Base-by-base conservation (phyloP, 2,888 invertebrate genomes). In the Dione juno region DNA sequence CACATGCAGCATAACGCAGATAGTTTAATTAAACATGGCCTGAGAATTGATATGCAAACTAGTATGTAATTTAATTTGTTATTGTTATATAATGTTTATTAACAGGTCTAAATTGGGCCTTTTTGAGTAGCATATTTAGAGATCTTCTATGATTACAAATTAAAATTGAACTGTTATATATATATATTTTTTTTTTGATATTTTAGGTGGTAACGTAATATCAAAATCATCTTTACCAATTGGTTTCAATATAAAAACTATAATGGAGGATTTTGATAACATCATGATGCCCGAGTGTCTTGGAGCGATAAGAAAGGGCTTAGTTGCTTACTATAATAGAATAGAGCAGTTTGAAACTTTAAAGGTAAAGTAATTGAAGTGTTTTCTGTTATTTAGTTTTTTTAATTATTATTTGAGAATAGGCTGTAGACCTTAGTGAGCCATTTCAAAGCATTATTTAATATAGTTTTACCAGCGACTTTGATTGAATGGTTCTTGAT, bases 281-380 rank as follows among this genome's bases (percentile, higher is more conserved):
- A 81, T 92, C 0, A 87, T 90, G 87, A 78, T 81, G 74, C 89
- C 90, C 0, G 84, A 87, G 48, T 90, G 90, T 71, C 81, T 91
- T 0, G 75, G 85, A 0, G 82, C 87, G 0, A 82, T 92, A 54
- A 76, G 86, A 63, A 88, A 81, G 48, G 91, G 87, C 1, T 79
- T 92, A 11, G 84, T 89, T 0, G 91, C 91, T 1, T 91, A 90
- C 63, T 90, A 92, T 66, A 82, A 86, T 64, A 85, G 92, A 72
- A 63, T 87, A 57, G 81, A 86, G 40, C 92, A 92, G 74, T 88
- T 81, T 81, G 81, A 87, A 63, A 77, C 76, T 16, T 81, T 92
- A 11, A 85, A 87, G 81, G 92, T 91, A 78, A 76, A 71, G 37
- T 45, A 35, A 53, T 3, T 28, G 35, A 35, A 28, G 8, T 53